Conservation (phyloP, 2,113 vertebrate genomes). For the Trogon surrucura region DNA sequence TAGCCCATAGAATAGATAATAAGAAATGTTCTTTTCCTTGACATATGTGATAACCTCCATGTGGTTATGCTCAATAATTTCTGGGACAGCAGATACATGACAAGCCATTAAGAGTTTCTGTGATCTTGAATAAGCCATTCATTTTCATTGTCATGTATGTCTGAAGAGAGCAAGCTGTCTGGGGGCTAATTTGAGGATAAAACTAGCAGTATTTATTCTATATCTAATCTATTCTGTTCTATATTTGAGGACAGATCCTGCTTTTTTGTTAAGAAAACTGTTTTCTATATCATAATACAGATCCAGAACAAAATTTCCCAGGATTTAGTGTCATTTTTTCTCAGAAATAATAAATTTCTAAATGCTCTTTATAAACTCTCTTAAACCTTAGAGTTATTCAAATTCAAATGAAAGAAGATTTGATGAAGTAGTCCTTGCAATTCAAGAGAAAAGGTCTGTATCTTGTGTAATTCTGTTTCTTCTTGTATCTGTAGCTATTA, state of each 20-base stretch:
- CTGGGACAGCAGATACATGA: neutral
- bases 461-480: neutral
- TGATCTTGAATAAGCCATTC: neutral
- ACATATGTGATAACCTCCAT: neutral
- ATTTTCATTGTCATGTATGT: neutral
- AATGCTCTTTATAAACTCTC: neutral
- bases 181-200: neutral
- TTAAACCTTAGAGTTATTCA: neutral
- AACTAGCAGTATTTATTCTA: neutral
- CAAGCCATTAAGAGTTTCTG: neutral
- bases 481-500: neutral
- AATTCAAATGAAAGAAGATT: neutral
- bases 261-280: neutral
- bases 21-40: neutral
- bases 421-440: neutral
- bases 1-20: neutral
- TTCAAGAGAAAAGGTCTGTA: neutral
- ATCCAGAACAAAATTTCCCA: neutral
- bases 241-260: neutral
- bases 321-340: neutral
- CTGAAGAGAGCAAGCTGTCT: neutral
- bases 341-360: neutral
- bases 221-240: neutral
- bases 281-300: neutral
- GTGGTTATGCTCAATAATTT: neutral